These are phyloP conservation scores for Scaptomyza polygonia DNA, from an alignment of 2,888 invertebrate genomes.

Conservation along the genomic window DNA sequence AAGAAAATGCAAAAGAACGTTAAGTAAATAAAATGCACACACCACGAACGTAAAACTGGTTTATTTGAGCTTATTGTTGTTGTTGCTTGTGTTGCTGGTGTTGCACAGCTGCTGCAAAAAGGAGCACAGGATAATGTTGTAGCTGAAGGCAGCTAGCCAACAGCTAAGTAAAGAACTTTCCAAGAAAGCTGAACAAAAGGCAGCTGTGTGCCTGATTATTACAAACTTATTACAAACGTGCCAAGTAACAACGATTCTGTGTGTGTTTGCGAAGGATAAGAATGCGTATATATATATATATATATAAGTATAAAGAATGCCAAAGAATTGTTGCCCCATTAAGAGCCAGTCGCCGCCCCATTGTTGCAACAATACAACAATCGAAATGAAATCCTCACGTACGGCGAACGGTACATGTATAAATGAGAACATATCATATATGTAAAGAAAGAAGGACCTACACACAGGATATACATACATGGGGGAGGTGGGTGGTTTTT, in stretches of 20 bases:
- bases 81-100: conserved; percentile 28
- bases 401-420: conserved; percentile 40
- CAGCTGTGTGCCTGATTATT: conserved; percentile 60
- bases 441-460: conserved; percentile 46
- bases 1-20: conserved; percentile 21
- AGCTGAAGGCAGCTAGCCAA: conserved; percentile 32
- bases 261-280: conserved; percentile 12
- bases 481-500: conserved; percentile 1
- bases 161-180: conserved; percentile 19
- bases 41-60: too few relatives aligned
- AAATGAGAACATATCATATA: conserved; percentile 56
- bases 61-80: conserved; percentile 41
- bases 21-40: conserved; percentile 23
- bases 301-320: conserved; percentile 28
- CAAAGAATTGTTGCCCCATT: conserved; percentile 56
- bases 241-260: conserved; percentile 34
- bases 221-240: conserved; percentile 66
- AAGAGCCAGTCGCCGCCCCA: conserved; percentile 28
- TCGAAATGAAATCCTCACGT: conserved; percentile 69
- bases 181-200: conserved; percentile 30
- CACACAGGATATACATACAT: conserved; percentile 10
- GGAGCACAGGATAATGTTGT: conserved; percentile 47
- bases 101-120: conserved; percentile 44
- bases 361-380: conserved; percentile 61
- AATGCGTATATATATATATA: conserved; percentile 16